Percentiles rank a stretch among this genome's conserved stretches.
Evolutionary conservation across 2,797 vertebrate genomes (phyloP).

Genomic region (Meriones psammophilus): DNA sequence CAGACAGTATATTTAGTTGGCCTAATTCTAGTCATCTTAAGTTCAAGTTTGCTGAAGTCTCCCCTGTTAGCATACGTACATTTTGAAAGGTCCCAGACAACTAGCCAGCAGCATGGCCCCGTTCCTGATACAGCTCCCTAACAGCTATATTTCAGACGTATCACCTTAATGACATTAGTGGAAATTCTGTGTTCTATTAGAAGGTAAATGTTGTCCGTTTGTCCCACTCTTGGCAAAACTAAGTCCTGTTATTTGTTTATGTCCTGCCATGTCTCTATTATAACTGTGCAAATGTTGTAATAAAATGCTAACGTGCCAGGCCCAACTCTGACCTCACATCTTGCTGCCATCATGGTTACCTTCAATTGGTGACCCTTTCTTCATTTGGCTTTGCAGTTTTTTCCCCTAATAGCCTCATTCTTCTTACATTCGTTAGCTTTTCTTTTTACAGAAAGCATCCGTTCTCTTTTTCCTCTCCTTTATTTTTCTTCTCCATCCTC

Average conservation of each 20-base stretch:
- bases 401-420: background rate
- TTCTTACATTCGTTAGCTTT: background rate
- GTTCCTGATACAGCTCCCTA: background rate
- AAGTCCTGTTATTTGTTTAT: conserved; percentile 3
- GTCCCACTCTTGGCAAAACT: background rate
- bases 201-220: background rate
- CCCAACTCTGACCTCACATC: background rate
- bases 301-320: background rate
- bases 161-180: background rate
- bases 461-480: background rate
- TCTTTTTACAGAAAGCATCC: background rate
- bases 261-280: background rate
- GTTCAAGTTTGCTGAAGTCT: background rate
- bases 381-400: background rate
- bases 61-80: background rate
- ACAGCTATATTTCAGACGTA: conserved; percentile 4
- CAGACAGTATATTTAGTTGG: background rate
- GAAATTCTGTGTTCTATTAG: background rate
- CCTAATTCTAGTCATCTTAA: background rate
- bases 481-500: background rate
- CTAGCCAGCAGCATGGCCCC: background rate
- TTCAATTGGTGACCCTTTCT: background rate
- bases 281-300: background rate
- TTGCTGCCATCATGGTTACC: background rate
- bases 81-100: background rate